Percentiles rank a stretch among this genome's conserved stretches.
Conservation (phyloP, 2,113 vertebrate species). For the Coracopsis vasa region DNA sequence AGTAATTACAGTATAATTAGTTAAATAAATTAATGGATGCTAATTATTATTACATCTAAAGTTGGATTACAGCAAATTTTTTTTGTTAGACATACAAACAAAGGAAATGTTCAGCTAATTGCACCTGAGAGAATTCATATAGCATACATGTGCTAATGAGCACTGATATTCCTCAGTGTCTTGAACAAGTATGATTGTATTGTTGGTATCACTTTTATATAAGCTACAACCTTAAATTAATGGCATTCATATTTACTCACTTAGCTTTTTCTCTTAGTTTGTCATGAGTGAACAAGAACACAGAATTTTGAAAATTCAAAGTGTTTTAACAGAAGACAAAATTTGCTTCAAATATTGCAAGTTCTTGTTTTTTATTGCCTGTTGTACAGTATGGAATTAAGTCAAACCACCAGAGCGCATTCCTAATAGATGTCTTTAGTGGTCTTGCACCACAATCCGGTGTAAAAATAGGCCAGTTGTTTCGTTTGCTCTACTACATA, state of each 20-base stretch:
- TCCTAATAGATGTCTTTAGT: background rate
- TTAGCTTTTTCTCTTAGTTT: background rate
- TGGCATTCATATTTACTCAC: background rate
- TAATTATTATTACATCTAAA: background rate
- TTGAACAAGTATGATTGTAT: background rate
- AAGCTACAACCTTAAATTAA: background rate
- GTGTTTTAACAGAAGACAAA: background rate
- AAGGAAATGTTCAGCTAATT: background rate
- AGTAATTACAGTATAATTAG: background rate
- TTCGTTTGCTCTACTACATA: background rate
- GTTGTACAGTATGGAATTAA: background rate
- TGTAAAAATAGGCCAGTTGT: background rate
- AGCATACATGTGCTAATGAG: accelerated
- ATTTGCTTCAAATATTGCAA: background rate
- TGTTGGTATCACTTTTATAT: background rate
- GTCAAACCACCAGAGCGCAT: background rate
- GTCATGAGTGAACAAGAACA: background rate
- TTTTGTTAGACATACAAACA: background rate
- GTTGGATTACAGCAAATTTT: background rate
- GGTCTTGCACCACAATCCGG: accelerated
- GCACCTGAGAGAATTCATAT: background rate
- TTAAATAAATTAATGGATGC: background rate
- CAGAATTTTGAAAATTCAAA: background rate
- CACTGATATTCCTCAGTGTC: background rate
- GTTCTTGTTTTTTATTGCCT: background rate